A percentile compares a stretch with the other conserved stretches of the same genome.
phyloP scores from a whole-genome alignment of 2,113 vertebrate species.

The Nicator chloris region DNA sequence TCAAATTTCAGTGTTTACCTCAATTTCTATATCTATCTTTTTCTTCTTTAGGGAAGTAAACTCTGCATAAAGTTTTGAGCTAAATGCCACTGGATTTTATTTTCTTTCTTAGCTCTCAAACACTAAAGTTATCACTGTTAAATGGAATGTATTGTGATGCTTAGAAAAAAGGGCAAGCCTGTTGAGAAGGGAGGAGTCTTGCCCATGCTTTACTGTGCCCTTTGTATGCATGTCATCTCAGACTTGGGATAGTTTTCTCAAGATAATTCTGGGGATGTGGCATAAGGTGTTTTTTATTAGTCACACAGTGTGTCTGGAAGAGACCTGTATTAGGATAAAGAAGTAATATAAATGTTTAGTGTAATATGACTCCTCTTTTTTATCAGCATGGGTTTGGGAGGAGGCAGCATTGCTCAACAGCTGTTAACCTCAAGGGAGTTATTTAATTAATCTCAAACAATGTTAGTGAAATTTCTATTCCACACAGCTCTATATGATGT shows the following conservation, averaged over 20 bases:
- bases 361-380: neutral
- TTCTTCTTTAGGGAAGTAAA: neutral
- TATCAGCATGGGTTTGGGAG: neutral
- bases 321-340: neutral
- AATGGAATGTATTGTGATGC: neutral
- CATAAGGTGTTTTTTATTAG: constrained; percentile 18
- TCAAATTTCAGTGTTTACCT: neutral
- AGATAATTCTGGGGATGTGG: neutral
- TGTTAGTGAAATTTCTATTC: neutral
- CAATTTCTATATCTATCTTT: neutral
- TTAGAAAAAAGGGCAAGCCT: neutral
- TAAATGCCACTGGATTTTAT: neutral
- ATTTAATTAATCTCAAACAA: neutral
- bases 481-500: neutral
- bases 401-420: neutral
- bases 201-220: neutral
- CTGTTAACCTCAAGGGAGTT: neutral
- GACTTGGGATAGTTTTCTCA: neutral
- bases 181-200: neutral
- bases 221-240: neutral
- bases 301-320: neutral
- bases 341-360: constrained; percentile 15
- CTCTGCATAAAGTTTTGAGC: neutral
- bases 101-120: neutral
- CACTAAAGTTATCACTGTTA: neutral